These are phyloP conservation scores for Phainopepla nitens DNA, from an alignment of 2,113 vertebrate species.

Conservation along the genomic window DNA sequence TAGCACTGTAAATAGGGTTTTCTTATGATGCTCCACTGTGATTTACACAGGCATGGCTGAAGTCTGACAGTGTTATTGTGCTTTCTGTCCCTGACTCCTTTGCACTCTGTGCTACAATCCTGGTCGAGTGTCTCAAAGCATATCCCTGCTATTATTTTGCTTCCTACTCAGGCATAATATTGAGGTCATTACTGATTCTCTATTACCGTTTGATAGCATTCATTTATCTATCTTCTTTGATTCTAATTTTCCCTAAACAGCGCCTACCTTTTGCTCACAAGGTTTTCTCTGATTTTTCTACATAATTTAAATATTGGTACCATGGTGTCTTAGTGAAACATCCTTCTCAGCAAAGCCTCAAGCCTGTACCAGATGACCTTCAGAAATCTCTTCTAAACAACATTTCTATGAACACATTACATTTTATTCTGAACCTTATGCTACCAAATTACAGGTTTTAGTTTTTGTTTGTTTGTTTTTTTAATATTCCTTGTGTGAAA, in stretches of 20 bases:
- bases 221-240: neutral
- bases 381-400: neutral
- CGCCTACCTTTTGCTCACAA: neutral
- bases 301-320: neutral
- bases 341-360: neutral
- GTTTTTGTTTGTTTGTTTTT: neutral
- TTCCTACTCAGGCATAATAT: neutral
- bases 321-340: neutral
- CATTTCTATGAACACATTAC: neutral
- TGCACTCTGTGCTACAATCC: neutral
- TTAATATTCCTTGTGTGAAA: neutral
- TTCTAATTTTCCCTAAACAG: neutral
- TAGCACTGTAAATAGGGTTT: neutral
- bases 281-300: neutral
- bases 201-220: neutral
- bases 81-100: neutral
- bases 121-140: neutral
- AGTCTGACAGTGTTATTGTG: neutral
- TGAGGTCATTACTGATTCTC: neutral
- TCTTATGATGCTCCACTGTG: neutral
- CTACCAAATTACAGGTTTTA: neutral
- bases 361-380: neutral
- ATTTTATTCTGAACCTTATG: neutral
- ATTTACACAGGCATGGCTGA: neutral
- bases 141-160: neutral